These are phyloP conservation scores for Pseudomugil tenellus DNA, from an alignment of 2,797 vertebrate species.

Conservation along the genomic window DNA sequence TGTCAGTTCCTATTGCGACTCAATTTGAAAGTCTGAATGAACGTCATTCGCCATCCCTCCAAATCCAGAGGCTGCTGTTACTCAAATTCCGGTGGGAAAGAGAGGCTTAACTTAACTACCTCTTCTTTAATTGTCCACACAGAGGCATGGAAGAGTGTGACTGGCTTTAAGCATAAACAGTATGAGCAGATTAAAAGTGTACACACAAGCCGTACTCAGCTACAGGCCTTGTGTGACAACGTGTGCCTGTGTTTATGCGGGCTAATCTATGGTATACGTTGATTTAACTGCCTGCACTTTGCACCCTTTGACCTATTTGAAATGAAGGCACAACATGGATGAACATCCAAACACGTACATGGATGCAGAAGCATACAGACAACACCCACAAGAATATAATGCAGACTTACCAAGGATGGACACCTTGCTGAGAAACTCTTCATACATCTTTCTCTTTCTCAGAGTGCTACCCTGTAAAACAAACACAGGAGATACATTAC, in stretches of 20 bases:
- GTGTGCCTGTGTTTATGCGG: slow-evolving; percentile 65
- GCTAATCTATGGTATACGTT: slow-evolving; percentile 62
- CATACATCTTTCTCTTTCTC: slow-evolving; percentile 97
- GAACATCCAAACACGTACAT: slow-evolving; percentile 25
- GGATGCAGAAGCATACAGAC: slow-evolving; percentile 30
- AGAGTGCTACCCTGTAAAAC: slow-evolving; percentile 90
- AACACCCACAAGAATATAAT: slow-evolving; percentile 12
- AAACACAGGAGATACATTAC: slow-evolving; percentile 42
- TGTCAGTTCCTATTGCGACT: slow-evolving; percentile 72
- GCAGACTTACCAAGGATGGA: slow-evolving; percentile 91
- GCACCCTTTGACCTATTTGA: slow-evolving; percentile 56
- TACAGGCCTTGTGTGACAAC: slow-evolving; percentile 53
- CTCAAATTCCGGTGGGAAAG: slow-evolving; percentile 65
- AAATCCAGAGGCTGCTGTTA: slow-evolving; percentile 57
- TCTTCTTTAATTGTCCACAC: slow-evolving; percentile 64
- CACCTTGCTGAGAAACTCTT: slow-evolving; percentile 97
- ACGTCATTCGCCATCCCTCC: slow-evolving; percentile 59
- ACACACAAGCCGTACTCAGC: slow-evolving; percentile 55
- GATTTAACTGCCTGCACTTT: slow-evolving; percentile 59
- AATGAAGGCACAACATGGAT: slow-evolving; percentile 5
- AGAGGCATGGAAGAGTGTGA: slow-evolving; percentile 58
- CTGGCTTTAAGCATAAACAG: slow-evolving; percentile 54
- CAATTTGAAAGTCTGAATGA: slow-evolving; percentile 67
- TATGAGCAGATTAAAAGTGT: slow-evolving; percentile 61
- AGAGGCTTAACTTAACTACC: slow-evolving; percentile 64